Base-by-base conservation (phyloP, 2,113 vertebrate species). In the Callocephalon fimbriatum region DNA sequence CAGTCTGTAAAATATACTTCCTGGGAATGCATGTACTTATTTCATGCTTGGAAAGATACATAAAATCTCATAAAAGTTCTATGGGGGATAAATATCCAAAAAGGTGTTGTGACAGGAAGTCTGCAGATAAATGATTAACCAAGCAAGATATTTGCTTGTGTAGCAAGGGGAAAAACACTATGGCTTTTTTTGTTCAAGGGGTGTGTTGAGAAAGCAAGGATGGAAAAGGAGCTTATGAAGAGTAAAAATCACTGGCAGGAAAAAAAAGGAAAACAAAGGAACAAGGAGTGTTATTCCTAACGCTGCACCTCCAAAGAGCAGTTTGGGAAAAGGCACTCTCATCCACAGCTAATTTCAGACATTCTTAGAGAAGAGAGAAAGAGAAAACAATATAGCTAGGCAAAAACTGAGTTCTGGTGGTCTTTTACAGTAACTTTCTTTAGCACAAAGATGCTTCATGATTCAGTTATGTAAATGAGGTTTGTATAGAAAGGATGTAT, bases 41-140 rank as follows among this genome's bases (percentile, higher is more conserved):
- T 96, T 95, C 96, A 97, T 93, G 94, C 94, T 93, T 93, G 95
- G 92, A 95, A 97, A 92, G 93, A 68, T 71, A 90, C 86, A 93
- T 88, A 96, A 95, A 93, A 81, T 90, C 86, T 93, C 90, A 75
- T 88, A 92, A 75, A 79, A 83, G 65, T 81, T 61, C 51, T 90
- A 7, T 58, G 76, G 56, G 38, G 27, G 53, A 88, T 94, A 96
- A 95, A 86, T 77, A 93, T 83, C 66, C n/a, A 72, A 92, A 93
- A 92, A 91, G 40, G 68, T 88, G 59, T 95, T 87, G 44, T 84
- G 80, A 68, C 25, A 84, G 94, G 94, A 97, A 96, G 82, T 78
- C 68, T 92, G 76, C 53, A 90, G 68, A 71, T 93, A 90, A 94
- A 95, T 93, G 93, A 96, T 88, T 96, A 94, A 95, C 92, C 96